phyloP scores from a whole-genome alignment of 2,888 invertebrate species.

The Acronicta aceris region DNA sequence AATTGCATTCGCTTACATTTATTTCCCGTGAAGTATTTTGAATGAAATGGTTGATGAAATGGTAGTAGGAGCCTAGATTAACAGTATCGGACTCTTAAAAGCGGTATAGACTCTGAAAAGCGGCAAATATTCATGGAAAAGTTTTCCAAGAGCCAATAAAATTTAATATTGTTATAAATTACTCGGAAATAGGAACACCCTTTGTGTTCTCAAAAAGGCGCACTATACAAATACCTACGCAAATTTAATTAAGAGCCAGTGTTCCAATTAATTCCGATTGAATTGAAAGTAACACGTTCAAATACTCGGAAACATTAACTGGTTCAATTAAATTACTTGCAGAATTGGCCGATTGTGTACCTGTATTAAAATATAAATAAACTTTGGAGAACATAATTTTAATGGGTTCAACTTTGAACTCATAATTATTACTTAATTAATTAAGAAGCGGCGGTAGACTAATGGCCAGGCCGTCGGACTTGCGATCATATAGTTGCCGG shows the following conservation, averaged over 20 bases:
- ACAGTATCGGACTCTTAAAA: too few relatives aligned
- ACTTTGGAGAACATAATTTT: slow-evolving; percentile 11
- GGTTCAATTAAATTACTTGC: slow-evolving; percentile 39
- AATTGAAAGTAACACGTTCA: slow-evolving; percentile 22
- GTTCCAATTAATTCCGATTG: slow-evolving; percentile 28
- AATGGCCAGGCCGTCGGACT: too few relatives aligned
- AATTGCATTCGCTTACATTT: too few relatives aligned
- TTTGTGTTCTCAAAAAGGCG: slow-evolving; percentile 3
- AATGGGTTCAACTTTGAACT: slow-evolving; percentile 1
- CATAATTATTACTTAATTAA: too few relatives aligned
- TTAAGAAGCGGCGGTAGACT: too few relatives aligned
- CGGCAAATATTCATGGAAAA: too few relatives aligned
- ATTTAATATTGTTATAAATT: not conserved
- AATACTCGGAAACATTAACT: slow-evolving; percentile 43
- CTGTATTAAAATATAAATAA: slow-evolving; percentile 35
- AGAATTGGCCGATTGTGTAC: slow-evolving; percentile 17
- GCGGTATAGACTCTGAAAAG: too few relatives aligned
- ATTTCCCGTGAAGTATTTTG: too few relatives aligned
- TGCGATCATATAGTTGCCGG: too few relatives aligned
- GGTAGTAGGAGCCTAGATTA: too few relatives aligned
- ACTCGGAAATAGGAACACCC: not conserved
- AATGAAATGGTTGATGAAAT: too few relatives aligned
- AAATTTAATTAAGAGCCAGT: slow-evolving; percentile 27
- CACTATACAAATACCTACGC: slow-evolving; percentile 2
- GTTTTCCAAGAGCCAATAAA: slow-evolving; percentile 2